Percentiles rank a stretch among this genome's conserved stretches.
These are phyloP conservation scores for Nasonia oneida DNA, from an alignment of 2,888 invertebrate genomes.

Conservation along the genomic window DNA sequence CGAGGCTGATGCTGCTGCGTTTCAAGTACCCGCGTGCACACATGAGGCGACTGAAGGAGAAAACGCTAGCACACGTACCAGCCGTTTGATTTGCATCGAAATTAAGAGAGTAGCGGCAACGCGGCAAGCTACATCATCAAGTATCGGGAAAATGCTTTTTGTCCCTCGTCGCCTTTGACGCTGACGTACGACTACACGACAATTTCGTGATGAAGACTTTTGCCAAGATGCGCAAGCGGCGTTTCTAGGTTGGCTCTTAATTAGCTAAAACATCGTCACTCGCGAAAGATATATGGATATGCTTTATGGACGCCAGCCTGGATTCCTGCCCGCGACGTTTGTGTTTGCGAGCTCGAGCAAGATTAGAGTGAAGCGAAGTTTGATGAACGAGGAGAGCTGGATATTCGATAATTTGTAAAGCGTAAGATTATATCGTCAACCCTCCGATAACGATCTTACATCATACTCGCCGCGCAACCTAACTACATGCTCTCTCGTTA, in stretches of 20 bases:
- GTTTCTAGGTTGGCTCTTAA: not conserved
- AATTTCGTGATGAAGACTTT: conserved; percentile 7
- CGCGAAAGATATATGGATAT: not conserved
- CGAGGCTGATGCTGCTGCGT: not conserved
- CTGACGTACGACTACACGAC: not conserved
- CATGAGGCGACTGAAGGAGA: not conserved
- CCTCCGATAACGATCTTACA: too few relatives aligned
- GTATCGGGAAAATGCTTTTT: conserved; percentile 24
- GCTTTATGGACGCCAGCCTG: not conserved
- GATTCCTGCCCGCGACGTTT: not conserved
- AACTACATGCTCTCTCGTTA: not conserved
- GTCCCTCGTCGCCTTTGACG: not conserved
- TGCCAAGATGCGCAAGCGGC: not conserved
- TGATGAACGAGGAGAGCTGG: not conserved
- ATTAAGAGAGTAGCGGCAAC: conserved; percentile 21
- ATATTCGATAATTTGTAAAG: not conserved
- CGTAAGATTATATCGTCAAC: not conserved
- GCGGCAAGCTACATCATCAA: not conserved
- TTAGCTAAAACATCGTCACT: conserved; percentile 10
- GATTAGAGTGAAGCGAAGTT: not conserved
- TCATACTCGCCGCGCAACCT: not conserved
- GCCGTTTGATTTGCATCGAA: conserved; percentile 36
- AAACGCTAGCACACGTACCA: not conserved
- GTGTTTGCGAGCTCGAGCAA: not conserved
- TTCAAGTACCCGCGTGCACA: not conserved